Evolutionary conservation across 2,113 vertebrate genomes (phyloP).

Genomic region (Plectropomus leopardus): DNA sequence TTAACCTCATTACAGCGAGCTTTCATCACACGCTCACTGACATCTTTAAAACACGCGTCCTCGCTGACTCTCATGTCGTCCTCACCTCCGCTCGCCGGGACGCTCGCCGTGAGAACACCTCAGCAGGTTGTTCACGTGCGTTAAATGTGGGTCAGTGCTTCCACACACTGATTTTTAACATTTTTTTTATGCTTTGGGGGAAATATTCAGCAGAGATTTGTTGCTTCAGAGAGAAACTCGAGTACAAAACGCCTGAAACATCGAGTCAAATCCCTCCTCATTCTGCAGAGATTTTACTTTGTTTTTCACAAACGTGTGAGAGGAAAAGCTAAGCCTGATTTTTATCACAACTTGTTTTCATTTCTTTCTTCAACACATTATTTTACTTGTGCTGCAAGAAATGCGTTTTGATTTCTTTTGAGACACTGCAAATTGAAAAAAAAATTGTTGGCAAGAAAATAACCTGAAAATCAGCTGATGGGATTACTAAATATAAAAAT

Average conservation of each 20-base stretch:
- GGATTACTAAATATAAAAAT: too few relatives aligned
- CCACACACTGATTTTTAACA: not conserved
- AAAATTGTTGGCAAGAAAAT: too few relatives aligned
- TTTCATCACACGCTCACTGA: constrained; percentile 81
- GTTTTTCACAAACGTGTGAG: not conserved
- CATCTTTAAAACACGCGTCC: constrained; percentile 74
- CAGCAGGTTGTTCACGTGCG: not conserved
- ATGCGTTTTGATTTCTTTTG: too few relatives aligned
- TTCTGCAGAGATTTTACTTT: not conserved
- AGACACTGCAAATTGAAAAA: too few relatives aligned
- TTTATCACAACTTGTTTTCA: too few relatives aligned
- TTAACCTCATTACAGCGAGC: constrained; percentile 78
- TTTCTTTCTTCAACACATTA: too few relatives aligned
- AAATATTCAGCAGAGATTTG: not conserved
- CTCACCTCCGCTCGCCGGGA: not conserved
- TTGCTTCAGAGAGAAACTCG: not conserved
- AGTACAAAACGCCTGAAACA: not conserved
- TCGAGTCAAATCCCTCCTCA: not conserved
- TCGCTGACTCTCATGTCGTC: not conserved
- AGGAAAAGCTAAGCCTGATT: not conserved
- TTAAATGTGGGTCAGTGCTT: constrained; percentile 19
- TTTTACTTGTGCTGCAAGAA: too few relatives aligned
- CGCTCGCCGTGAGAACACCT: not conserved
- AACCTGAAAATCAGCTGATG: too few relatives aligned
- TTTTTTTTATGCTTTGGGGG: not conserved